Evolutionary conservation across 2,797 vertebrate genomes (phyloP).

Genomic region (Spea hammondii): DNA sequence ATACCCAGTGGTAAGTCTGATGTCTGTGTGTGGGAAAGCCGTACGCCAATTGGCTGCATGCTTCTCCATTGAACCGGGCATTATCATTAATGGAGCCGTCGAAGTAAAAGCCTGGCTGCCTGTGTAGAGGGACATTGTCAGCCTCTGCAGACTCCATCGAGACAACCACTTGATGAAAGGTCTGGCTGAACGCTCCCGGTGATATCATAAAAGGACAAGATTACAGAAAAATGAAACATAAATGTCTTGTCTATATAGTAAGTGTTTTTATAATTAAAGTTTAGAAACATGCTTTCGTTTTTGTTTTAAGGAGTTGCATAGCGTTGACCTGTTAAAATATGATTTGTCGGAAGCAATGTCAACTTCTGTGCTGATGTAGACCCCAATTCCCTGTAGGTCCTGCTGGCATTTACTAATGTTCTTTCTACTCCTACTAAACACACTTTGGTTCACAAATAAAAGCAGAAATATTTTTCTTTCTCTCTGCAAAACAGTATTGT

Average conservation of each 20-base stretch:
- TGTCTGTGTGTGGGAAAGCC: not conserved
- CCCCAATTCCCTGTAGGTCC: slow-evolving; percentile 19
- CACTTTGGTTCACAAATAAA: slow-evolving; percentile 25
- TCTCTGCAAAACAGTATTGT: slow-evolving; percentile 15
- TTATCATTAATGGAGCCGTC: not conserved
- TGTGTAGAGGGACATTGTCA: no score
- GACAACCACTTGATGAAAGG: no score
- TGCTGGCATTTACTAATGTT: slow-evolving; percentile 39
- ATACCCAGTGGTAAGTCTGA: not conserved
- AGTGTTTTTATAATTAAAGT: no score
- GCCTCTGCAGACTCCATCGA: no score
- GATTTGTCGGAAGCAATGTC: not conserved
- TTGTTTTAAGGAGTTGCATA: no score
- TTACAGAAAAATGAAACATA: no score
- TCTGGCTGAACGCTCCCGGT: no score
- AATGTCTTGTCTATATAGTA: no score
- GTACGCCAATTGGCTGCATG: not conserved
- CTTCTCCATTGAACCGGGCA: not conserved
- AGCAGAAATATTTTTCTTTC: slow-evolving; percentile 13
- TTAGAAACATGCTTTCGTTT: no score
- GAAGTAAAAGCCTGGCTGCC: not conserved
- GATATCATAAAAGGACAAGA: no score
- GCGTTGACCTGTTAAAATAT: no score
- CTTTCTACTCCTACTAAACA: slow-evolving; percentile 36
- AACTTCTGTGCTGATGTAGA: slow-evolving; percentile 17